Evolutionary conservation across 2,797 vertebrate species (phyloP), one percentile per base, ranked within the genome.

Genomic region (Pseudochirops cupreus): DNA sequence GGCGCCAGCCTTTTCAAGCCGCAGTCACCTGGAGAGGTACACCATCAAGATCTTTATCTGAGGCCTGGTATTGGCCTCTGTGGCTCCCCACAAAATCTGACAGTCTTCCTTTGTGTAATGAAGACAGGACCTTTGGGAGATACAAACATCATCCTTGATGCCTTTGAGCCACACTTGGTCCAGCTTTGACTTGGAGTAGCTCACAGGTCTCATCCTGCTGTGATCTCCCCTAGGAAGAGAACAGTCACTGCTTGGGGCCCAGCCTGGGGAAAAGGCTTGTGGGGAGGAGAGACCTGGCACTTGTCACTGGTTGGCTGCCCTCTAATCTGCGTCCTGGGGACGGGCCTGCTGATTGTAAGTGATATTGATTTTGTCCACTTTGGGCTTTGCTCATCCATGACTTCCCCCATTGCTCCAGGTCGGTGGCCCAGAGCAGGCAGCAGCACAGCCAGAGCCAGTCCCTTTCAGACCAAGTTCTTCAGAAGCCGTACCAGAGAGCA

Each of bases 401-500:
- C 87, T 90, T 56, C 92, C 29, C 95, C 0, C 0, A 90, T 28
- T 58, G 31, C 94, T 95, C 39, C 93, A 98, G 98, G 97, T 89
- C 58, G 97, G 96, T 33, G 62, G 91, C 26, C 1, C 97, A 21
- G 95, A 97, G 0, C 97, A 96, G 98, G 39, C 94, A 0, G 94
- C 96, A 1, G 67, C 97, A 54, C 95, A 92, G 2, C 58, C 93
- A 16, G 97, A 98, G 5, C 53, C 94, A 29, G 54, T 96, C 74
- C 96, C 95, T 56, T 29, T 97, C 1, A 96, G 96, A 0, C 93
- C 96, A 9, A 94, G 93, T 90, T 91, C 58, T 50, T 55, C 91
- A 94, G 98, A 98, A 91, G 29, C 74, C 16, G 10, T 91, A 91
- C 53, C 97, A 54, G 98, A 98, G 5, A 95, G 24, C 89, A 92